Percentiles rank a stretch among this genome's conserved stretches.
Evolutionary conservation across 2,888 invertebrate species (phyloP).

Genomic region (Phortica okadai): DNA sequence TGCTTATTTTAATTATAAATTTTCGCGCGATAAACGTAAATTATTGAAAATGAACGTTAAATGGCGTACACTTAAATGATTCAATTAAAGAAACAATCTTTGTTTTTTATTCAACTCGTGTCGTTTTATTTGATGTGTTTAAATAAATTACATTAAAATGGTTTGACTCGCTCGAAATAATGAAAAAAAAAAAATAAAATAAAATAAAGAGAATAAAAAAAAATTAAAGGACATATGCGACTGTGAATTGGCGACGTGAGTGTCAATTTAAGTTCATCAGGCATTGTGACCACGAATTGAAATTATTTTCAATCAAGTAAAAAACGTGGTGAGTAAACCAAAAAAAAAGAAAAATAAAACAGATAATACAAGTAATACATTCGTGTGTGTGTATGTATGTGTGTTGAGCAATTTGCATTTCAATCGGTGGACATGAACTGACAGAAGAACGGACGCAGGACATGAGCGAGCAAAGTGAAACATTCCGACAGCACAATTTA

Average conservation of each 20-base stretch:
- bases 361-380: background rate
- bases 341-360: background rate
- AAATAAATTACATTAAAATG: constrained; percentile 31
- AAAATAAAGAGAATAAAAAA: background rate
- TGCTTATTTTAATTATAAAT: constrained; percentile 33
- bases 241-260: constrained; percentile 23
- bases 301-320: constrained; percentile 26
- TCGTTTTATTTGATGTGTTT: constrained; percentile 24
- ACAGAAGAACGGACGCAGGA: background rate
- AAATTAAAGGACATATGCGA: background rate
- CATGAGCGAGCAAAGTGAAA: constrained; percentile 11
- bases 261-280: constrained; percentile 32
- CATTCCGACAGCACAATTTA: constrained; percentile 14
- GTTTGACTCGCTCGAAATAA: background rate
- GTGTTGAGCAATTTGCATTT: constrained; percentile 13
- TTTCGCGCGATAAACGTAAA: constrained; percentile 24
- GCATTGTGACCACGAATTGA: constrained; percentile 28
- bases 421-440: constrained; percentile 3
- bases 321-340: background rate
- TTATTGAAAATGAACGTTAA: constrained; percentile 27
- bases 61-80: constrained; percentile 27
- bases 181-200: background rate
- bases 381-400: background rate
- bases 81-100: constrained; percentile 32
- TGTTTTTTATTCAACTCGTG: background rate